Base-by-base conservation (phyloP, 2,888 invertebrate genomes). In the Helobdella robusta region DNA sequence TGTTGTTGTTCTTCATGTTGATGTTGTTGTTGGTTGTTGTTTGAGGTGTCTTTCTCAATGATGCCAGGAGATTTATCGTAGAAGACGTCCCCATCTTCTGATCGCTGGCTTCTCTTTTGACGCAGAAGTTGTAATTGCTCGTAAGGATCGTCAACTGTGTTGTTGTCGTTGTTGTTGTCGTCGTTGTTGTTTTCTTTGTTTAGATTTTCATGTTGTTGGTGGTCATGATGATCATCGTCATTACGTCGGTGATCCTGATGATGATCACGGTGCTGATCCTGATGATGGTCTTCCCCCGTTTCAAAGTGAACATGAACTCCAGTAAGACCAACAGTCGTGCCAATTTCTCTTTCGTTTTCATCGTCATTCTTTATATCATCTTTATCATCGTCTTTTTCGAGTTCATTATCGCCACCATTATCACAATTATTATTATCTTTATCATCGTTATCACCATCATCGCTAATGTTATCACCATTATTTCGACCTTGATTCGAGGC, bases 391-490 rank as follows among this genome's bases (percentile, higher is more conserved):
- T n/a, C n/a, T n/a, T n/a, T n/a, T n/a, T n/a, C n/a, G n/a, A n/a
- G n/a, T 15, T 52, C 52, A 58, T 32, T 18, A 58, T n/a, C 32
- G 32, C 1, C 23, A 54, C 1, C 54, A 20, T 1, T 32, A 20
- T 54, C 54, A 20, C 32, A 18, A 20, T 54, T 23, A 23, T 54
- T 32, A 54, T 20, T 32, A 52, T 52, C 52, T 25, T 58, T 34
- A 58, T 58, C 30, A 6, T 32, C 30, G 34, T 58, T n/a, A n/a
- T n/a, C n/a, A n/a, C n/a, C n/a, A n/a, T n/a, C n/a, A n/a, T n/a
- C n/a, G n/a, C n/a, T n/a, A 28, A 36, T 59, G 15, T 40, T 15
- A 40, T 40, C 40, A 40, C 15, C 40, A 40, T 40, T 15, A 40
- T 40, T 15, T 11, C 15, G 11, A 40, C 8, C 40, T 11, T 40